Evolutionary conservation across 2,113 vertebrate genomes (phyloP).

Genomic region (Burhinus oedicnemus): DNA sequence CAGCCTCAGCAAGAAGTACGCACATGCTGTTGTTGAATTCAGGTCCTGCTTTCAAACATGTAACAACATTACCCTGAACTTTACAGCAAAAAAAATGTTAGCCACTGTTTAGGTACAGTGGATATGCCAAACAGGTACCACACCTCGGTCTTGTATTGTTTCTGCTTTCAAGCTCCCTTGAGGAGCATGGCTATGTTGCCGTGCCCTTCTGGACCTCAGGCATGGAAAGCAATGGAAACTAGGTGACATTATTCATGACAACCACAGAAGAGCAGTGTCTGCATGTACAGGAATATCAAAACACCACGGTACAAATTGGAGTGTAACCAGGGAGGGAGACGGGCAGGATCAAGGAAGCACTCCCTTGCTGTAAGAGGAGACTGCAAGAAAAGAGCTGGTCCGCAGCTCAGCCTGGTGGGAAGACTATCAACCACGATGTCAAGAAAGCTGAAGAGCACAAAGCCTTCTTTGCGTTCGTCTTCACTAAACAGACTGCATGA

Average conservation of each 20-base stretch:
- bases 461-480: rapidly evolving
- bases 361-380: background rate
- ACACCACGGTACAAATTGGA: rapidly evolving
- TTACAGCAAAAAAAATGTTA: background rate
- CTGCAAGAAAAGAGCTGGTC: background rate
- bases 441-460: background rate
- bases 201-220: background rate
- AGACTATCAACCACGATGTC: background rate
- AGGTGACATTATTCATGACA: background rate
- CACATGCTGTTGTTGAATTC: background rate
- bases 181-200: background rate
- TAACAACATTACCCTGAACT: background rate
- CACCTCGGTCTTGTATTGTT: background rate
- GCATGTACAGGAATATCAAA: background rate
- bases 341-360: background rate
- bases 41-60: background rate
- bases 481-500: background rate
- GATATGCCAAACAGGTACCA: background rate
- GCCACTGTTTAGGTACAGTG: background rate
- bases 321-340: background rate
- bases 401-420: background rate
- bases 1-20: background rate
- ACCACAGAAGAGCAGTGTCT: background rate
- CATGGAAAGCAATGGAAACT: background rate
- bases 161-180: background rate